Conservation (phyloP, 2,888 invertebrate species). For the Lomographa bimaculata region DNA sequence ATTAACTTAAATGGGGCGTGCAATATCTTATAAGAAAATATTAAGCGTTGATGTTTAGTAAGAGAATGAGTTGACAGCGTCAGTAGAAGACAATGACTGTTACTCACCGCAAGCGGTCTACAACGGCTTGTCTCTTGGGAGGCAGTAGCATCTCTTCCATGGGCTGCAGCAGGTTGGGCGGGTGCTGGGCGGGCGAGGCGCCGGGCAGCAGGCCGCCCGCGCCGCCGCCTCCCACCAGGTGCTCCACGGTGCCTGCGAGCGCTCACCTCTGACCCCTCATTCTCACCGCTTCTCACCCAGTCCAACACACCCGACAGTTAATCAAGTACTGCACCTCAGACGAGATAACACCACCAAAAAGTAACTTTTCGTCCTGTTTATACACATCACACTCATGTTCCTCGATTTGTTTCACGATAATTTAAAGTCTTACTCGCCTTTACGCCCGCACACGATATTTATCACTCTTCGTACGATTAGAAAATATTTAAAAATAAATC, state of each 20-base stretch:
- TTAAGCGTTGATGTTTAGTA: too few relatives aligned
- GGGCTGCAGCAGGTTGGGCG: constrained; percentile 85
- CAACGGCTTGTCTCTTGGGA: constrained; percentile 92
- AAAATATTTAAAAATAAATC: constrained; percentile 42
- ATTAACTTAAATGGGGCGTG: too few relatives aligned
- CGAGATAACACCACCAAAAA: constrained; percentile 63
- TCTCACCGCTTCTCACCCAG: constrained; percentile 36
- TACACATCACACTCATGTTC: constrained; percentile 64
- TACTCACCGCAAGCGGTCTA: constrained; percentile 89
- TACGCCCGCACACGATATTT: constrained; percentile 27
- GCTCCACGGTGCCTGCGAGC: constrained; percentile 85
- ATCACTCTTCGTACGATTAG: constrained; percentile 33
- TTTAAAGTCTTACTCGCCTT: constrained; percentile 21
- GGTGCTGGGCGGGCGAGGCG: constrained; percentile 81
- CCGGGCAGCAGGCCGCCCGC: constrained; percentile 87
- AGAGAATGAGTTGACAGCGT: too few relatives aligned
- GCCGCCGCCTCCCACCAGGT: constrained; percentile 90
- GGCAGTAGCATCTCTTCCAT: constrained; percentile 89
- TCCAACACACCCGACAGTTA: constrained; percentile 31
- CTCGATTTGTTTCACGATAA: constrained; percentile 42
- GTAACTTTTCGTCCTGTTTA: constrained; percentile 69
- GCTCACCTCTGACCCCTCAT: constrained; percentile 66
- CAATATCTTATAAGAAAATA: too few relatives aligned
- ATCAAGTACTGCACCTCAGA: constrained; percentile 70
- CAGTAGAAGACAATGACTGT: too few relatives aligned